These are phyloP conservation scores for Psittacus erithacus DNA, from an alignment of 2,113 vertebrate genomes.

Conservation along the genomic window DNA sequence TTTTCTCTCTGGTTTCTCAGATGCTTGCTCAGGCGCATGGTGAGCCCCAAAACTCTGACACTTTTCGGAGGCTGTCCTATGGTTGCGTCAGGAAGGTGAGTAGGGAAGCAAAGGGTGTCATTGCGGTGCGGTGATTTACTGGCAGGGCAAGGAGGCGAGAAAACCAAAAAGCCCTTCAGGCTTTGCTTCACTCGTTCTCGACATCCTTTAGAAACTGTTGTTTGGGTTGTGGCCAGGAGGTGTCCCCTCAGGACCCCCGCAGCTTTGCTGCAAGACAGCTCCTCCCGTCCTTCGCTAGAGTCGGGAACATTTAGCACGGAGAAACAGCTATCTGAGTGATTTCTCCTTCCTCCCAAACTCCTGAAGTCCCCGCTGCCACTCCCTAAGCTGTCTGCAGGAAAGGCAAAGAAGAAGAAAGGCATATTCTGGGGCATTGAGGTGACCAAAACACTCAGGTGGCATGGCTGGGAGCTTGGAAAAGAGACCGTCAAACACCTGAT, in stretches of 20 bases:
- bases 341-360: background rate
- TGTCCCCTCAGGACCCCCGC: background rate
- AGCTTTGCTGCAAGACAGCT: background rate
- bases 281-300: background rate
- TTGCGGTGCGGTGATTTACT: background rate
- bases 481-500: slow-evolving; percentile 82
- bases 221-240: background rate
- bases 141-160: background rate
- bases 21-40: background rate
- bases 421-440: slow-evolving; percentile 85
- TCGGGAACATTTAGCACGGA: background rate
- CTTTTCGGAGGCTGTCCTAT: background rate
- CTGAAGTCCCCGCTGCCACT: background rate
- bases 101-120: background rate
- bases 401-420: slow-evolving; percentile 65
- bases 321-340: background rate
- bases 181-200: background rate
- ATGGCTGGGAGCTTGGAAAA: slow-evolving; percentile 82
- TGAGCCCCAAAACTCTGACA: background rate
- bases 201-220: background rate
- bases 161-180: background rate
- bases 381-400: background rate
- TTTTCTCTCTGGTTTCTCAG: background rate
- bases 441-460: slow-evolving; percentile 81
- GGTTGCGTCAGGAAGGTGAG: slow-evolving; percentile 38